phyloP scores from a whole-genome alignment of 2,797 vertebrate genomes.

The Hapalemur alaotrensis region DNA sequence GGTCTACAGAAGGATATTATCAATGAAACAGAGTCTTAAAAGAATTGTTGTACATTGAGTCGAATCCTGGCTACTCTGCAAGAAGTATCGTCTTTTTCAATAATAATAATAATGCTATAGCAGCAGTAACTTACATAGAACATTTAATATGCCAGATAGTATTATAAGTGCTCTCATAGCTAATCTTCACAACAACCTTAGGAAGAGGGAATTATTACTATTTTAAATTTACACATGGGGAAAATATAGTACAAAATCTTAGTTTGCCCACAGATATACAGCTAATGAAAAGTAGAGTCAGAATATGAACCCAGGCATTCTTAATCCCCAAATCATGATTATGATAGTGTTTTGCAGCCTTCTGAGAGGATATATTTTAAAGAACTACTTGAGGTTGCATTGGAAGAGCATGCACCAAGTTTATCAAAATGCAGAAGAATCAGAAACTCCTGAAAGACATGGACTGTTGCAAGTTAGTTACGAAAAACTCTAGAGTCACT shows the following conservation, averaged over 20 bases:
- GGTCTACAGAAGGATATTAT: neutral
- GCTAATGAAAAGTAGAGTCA: neutral
- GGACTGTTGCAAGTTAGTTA: neutral
- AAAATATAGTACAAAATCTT: neutral
- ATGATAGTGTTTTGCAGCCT: neutral
- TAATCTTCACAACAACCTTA: neutral
- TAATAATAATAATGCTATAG: neutral
- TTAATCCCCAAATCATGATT: neutral
- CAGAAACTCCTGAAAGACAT: neutral
- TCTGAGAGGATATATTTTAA: neutral
- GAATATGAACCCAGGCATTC: neutral
- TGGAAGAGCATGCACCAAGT: neutral
- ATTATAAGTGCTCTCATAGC: neutral
- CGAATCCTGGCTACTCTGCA: neutral
- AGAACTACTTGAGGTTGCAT: neutral
- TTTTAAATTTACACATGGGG: neutral
- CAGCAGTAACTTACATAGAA: neutral
- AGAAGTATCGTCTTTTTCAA: neutral
- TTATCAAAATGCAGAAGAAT: neutral
- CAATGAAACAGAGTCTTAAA: neutral
- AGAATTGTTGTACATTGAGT: neutral
- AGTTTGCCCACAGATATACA: neutral
- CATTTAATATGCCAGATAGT: neutral
- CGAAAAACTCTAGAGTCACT: neutral
- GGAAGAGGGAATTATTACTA: neutral